A percentile compares a stretch with the other conserved stretches of the same genome.
These are phyloP conservation scores for Andrena cerasifolii DNA, from an alignment of 1,140 invertebrate species.

Conservation along the genomic window DNA sequence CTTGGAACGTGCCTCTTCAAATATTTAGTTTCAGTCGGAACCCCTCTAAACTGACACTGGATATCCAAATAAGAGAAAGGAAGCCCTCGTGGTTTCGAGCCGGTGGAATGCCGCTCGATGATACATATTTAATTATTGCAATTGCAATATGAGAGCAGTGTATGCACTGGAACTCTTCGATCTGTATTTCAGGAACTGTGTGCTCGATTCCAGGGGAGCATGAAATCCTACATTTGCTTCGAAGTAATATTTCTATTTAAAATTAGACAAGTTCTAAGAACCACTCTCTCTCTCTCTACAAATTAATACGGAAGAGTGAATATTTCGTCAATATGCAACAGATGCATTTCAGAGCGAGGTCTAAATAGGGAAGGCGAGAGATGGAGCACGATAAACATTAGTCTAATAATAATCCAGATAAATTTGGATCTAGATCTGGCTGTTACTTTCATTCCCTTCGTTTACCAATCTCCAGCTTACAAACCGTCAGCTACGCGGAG, in stretches of 20 bases:
- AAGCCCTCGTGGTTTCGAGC: background rate
- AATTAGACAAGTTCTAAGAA: background rate
- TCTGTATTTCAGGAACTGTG: background rate
- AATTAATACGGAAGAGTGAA: background rate
- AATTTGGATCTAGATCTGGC: constrained; percentile 31
- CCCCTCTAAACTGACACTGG: constrained; percentile 9
- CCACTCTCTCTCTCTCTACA: background rate
- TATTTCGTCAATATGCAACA: constrained; percentile 30
- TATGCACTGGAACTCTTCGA: too few species aligned
- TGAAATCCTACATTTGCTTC: background rate
- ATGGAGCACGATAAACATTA: constrained; percentile 39
- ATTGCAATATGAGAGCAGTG: too few species aligned
- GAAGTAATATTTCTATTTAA: background rate
- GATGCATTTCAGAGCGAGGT: constrained; percentile 16
- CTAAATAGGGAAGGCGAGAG: constrained; percentile 26
- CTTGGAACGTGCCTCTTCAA: constrained; percentile 40
- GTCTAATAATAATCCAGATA: constrained; percentile 47
- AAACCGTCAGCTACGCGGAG: background rate
- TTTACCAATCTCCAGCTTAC: constrained; percentile 23
- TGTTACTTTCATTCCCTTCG: constrained; percentile 17
- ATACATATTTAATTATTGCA: background rate
- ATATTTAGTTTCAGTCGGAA: constrained; percentile 33
- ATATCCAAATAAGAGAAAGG: constrained; percentile 41
- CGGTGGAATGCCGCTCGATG: background rate
- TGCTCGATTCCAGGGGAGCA: background rate